Percentiles rank a stretch among this genome's conserved stretches.
Evolutionary conservation across 2,797 vertebrate genomes (phyloP).

Genomic region (Sparus aurata): DNA sequence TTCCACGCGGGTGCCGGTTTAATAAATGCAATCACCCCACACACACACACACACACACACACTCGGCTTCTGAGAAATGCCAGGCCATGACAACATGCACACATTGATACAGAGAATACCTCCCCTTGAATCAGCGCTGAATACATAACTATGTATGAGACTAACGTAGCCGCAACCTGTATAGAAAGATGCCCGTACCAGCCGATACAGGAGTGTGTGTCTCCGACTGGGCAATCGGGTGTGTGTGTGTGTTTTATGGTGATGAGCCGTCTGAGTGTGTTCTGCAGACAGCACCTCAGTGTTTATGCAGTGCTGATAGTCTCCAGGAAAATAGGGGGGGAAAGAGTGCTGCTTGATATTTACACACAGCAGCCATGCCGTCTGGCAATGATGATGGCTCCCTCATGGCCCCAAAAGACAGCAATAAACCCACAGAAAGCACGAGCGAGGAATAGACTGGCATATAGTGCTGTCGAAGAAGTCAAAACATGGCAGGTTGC

Average conservation of each 20-base stretch:
- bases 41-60: conserved; percentile 47
- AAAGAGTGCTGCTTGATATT: conserved; percentile 78
- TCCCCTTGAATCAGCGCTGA: conserved; percentile 30
- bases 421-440: conserved; percentile 70
- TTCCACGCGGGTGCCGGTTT: conserved; percentile 38
- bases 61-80: conserved; percentile 41
- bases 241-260: conserved; percentile 57
- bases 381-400: conserved; percentile 78
- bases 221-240: neutral
- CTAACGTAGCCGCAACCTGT: conserved; percentile 23
- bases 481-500: conserved; percentile 53
- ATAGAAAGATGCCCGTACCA: conserved; percentile 14
- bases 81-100: conserved; percentile 34
- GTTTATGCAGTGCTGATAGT: conserved; percentile 77
- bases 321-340: conserved; percentile 68
- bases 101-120: conserved; percentile 13
- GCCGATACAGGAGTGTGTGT: neutral
- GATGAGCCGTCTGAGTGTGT: conserved; percentile 62
- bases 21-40: conserved; percentile 36
- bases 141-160: conserved; percentile 29
- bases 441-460: conserved; percentile 50
- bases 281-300: conserved; percentile 55
- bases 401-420: conserved; percentile 73
- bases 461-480: conserved; percentile 41
- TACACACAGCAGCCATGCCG: conserved; percentile 77